These are phyloP conservation scores for Ochropacha duplaris DNA, from an alignment of 2,888 invertebrate species.

Conservation along the genomic window DNA sequence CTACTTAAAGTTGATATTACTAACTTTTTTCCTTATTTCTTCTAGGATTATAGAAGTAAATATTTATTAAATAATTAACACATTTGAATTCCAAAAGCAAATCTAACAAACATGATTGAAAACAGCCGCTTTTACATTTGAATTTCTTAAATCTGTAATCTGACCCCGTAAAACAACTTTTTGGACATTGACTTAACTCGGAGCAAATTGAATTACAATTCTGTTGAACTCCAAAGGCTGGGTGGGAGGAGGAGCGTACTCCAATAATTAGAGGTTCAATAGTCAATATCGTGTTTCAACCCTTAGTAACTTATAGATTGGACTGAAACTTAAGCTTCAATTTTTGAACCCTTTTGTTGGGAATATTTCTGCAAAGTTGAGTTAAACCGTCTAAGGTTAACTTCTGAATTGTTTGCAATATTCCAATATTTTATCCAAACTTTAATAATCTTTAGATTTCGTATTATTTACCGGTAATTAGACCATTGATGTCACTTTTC, in stretches of 20 bases:
- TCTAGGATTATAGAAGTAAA: background rate
- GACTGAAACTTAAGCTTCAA: background rate
- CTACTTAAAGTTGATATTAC: no score
- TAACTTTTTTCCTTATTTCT: no score
- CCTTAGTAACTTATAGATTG: background rate
- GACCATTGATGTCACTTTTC: background rate
- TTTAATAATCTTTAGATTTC: background rate
- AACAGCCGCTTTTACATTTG: constrained; percentile 3
- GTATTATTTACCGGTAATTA: background rate
- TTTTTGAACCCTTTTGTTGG: background rate
- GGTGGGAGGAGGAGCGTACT: background rate
- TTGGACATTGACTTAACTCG: constrained; percentile 15
- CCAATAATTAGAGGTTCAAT: constrained; percentile 13
- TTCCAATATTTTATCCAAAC: background rate
- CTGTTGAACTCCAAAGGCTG: background rate
- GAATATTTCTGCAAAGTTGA: background rate
- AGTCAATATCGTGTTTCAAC: constrained; percentile 14
- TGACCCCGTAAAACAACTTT: constrained; percentile 17
- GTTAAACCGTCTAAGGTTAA: background rate
- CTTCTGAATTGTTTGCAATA: background rate
- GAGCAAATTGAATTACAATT: constrained; percentile 28
- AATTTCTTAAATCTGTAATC: constrained; percentile 12
- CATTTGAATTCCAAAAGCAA: background rate
- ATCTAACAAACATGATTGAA: background rate
- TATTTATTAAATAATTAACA: background rate